Conservation (phyloP, 2,888 invertebrate genomes). For the Torymus texanus region DNA sequence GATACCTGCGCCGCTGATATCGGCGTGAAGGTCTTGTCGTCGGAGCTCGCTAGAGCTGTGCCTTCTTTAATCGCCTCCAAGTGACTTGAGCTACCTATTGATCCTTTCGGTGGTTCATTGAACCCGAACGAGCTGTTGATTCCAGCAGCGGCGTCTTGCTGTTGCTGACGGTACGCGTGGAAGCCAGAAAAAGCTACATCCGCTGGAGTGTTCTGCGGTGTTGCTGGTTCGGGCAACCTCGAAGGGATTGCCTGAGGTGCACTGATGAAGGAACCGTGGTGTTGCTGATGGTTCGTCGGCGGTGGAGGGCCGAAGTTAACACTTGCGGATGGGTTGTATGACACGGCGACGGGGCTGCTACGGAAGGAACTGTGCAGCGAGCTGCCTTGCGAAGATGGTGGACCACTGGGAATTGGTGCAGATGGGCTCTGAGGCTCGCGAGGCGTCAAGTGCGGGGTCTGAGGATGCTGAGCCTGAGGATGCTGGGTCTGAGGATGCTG, state of each 20-base stretch:
- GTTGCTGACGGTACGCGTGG: slow-evolving; percentile 58
- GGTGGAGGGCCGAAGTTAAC: no score
- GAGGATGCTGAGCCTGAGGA: neutral
- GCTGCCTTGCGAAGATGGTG: slow-evolving; percentile 59
- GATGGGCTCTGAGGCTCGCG: slow-evolving; percentile 13
- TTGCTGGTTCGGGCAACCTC: slow-evolving; percentile 65
- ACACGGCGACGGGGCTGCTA: slow-evolving; percentile 60
- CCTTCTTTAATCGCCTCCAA: slow-evolving; percentile 33
- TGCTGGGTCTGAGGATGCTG: neutral
- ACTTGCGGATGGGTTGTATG: no score
- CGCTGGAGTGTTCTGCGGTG: slow-evolving; percentile 72
- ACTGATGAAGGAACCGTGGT: slow-evolving; percentile 27
- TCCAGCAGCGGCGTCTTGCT: neutral
- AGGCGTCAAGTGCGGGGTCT: neutral
- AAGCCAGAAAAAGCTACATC: slow-evolving; percentile 65
- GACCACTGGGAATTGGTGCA: slow-evolving; percentile 46
- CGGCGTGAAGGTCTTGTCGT: slow-evolving; percentile 48
- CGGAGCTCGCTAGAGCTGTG: neutral
- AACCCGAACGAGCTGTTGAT: neutral
- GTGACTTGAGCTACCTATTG: neutral
- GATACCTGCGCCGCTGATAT: slow-evolving; percentile 60
- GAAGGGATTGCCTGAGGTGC: slow-evolving; percentile 66
- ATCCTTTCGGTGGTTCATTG: slow-evolving; percentile 1
- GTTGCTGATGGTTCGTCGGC: neutral
- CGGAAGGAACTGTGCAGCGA: slow-evolving; percentile 63